Conservation (phyloP, 2,888 invertebrate genomes). For the Zelleria hepariella region DNA sequence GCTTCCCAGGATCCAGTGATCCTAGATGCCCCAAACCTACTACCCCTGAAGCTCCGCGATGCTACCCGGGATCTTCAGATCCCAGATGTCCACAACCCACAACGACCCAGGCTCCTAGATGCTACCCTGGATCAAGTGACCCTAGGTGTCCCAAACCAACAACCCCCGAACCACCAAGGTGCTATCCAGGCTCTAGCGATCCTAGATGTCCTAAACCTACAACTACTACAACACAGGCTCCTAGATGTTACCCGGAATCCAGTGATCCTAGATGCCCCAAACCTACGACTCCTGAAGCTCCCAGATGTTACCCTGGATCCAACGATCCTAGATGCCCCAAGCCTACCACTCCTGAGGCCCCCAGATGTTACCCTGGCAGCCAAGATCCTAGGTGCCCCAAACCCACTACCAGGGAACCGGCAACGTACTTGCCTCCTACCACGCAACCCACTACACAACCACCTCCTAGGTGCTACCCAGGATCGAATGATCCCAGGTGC, state of each 20-base stretch:
- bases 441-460: conserved; percentile 15
- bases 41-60: conserved; percentile 18
- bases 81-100: conserved; percentile 10
- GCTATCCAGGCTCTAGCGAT: conserved; percentile 40
- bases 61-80: conserved; percentile 19
- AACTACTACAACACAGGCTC: conserved; percentile 25
- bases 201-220: conserved; percentile 30
- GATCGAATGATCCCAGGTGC: conserved; percentile 14
- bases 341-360: no score
- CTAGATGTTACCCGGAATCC: conserved; percentile 14
- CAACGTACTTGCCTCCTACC: conserved; percentile 24
- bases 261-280: conserved; percentile 20
- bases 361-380: conserved; percentile 16
- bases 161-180: conserved; percentile 17
- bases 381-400: conserved; percentile 15
- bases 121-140: conserved; percentile 30
- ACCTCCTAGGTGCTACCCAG: conserved; percentile 17
- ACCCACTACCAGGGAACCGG: conserved; percentile 15
- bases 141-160: conserved; percentile 29
- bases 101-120: conserved; percentile 17
- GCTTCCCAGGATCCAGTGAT: conserved; percentile 38
- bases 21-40: conserved; percentile 36
- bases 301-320: conserved; percentile 20
- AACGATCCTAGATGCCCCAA: conserved; percentile 13
- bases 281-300: conserved; percentile 20